Base-by-base conservation (phyloP, 2,113 vertebrate genomes). In the Channa maculata region DNA sequence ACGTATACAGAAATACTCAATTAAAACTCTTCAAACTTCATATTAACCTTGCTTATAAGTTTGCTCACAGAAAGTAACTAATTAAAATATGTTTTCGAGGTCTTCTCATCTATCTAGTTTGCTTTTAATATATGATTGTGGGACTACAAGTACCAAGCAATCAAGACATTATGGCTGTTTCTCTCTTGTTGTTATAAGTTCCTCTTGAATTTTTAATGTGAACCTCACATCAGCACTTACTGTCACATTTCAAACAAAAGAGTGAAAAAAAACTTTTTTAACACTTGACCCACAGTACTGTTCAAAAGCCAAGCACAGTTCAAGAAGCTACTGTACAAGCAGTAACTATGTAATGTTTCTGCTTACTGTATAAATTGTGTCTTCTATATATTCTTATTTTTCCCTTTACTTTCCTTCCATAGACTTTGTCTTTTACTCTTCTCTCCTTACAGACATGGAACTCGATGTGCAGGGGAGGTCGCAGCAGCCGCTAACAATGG, bases 381-480 rank as follows among this genome's bases (percentile, higher is more conserved):
- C 6, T 58, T 44, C 7, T 46, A 13, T 24, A 43, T 65, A 0
- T 9, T 37, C 14, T 5, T 50, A 15, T 39, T 34, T 68, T 48
- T n/a, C 7, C 76, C 24, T 7, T 10, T 6, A 2, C 15, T 39
- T 41, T 33, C 8, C 54, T 79, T 44, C 77, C 11, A 59, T 36
- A 55, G 37, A 48, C 45, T 46, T 58, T 64, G 33, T 57, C 44
- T 79, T 5, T 46, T 7, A 41, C 58, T 11, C 44, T 65, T 73
- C 55, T 78, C 76, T 62, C 0, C 43, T 54, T 4, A 8, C 83
- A 99, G 98, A 73, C 98, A 99, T 0, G 98, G 98, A 38, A 99
- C 98, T 0, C 96, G 97, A 37, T 99, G 98, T 58, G 98, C 98
- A 0, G 98, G 98, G 0, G 97, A 99, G 62, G 97, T 99, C 14